Percentiles rank a stretch among this genome's conserved stretches.
Conservation (phyloP, 1,140 invertebrate species). For the Metopolophium dirhodum region DNA sequence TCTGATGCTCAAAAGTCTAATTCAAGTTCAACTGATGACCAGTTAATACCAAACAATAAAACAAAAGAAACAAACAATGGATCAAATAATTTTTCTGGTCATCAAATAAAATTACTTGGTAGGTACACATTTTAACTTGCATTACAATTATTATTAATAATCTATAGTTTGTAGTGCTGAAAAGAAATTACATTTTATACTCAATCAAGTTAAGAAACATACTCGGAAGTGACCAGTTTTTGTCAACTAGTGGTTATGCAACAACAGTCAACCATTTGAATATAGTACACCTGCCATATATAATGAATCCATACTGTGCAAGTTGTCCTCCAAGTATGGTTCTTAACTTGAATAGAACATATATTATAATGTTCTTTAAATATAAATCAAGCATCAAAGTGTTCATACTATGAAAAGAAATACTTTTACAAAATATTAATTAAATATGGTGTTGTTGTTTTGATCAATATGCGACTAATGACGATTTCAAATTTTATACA, state of each 20-base stretch:
- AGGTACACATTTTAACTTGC: background rate
- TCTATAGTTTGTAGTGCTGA: background rate
- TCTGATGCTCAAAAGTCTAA: slow-evolving; percentile 24
- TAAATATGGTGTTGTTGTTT: no score
- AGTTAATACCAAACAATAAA: background rate
- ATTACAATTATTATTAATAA: background rate
- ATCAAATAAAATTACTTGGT: slow-evolving; percentile 51
- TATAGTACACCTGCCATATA: background rate
- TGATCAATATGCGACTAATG: no score
- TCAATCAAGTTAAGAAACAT: background rate
- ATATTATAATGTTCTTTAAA: background rate
- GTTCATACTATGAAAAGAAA: no score
- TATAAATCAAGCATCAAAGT: no score
- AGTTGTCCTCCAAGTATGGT: background rate
- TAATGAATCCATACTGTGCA: background rate
- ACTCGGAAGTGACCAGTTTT: background rate
- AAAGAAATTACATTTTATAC: background rate
- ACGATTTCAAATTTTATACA: no score
- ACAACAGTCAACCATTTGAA: background rate
- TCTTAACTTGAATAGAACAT: background rate
- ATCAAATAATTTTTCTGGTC: slow-evolving; percentile 31
- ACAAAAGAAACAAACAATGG: background rate
- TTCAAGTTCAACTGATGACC: background rate
- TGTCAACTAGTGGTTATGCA: background rate
- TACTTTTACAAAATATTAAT: no score